phyloP scores from a whole-genome alignment of 2,797 vertebrate species.

The Prunella strophiata region DNA sequence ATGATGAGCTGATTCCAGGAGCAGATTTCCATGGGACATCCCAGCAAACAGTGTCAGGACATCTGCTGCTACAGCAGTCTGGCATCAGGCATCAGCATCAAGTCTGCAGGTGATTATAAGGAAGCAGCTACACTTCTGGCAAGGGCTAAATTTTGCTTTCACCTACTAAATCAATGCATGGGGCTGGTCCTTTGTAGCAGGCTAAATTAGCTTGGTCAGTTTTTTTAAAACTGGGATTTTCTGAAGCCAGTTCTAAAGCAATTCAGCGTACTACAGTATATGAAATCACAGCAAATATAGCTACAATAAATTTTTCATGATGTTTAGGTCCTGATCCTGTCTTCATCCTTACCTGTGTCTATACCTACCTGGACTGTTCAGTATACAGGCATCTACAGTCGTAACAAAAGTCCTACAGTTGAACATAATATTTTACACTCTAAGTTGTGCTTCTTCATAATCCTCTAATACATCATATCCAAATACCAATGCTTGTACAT shows the following conservation, averaged over 20 bases:
- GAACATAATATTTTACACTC: neutral
- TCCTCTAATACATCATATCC: neutral
- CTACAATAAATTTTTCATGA: neutral
- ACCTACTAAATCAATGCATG: neutral
- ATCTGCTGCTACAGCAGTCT: neutral
- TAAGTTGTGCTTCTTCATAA: neutral
- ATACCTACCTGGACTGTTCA: neutral
- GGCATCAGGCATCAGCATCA: neutral
- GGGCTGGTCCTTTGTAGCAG: neutral
- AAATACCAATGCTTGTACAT: neutral
- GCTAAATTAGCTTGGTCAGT: neutral
- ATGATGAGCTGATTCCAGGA: neutral
- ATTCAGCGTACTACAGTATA: neutral
- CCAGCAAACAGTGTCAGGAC: neutral
- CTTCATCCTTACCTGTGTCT: neutral
- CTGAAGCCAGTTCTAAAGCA: neutral
- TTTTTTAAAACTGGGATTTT: neutral
- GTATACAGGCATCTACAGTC: neutral
- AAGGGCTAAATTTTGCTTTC: neutral
- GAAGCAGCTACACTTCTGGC: neutral
- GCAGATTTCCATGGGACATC: neutral
- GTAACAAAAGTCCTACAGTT: neutral
- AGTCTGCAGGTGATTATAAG: neutral
- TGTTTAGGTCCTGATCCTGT: neutral
- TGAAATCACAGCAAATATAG: neutral